Conservation (phyloP, 2,888 invertebrate genomes). For the Tetheella fluctuosa region DNA sequence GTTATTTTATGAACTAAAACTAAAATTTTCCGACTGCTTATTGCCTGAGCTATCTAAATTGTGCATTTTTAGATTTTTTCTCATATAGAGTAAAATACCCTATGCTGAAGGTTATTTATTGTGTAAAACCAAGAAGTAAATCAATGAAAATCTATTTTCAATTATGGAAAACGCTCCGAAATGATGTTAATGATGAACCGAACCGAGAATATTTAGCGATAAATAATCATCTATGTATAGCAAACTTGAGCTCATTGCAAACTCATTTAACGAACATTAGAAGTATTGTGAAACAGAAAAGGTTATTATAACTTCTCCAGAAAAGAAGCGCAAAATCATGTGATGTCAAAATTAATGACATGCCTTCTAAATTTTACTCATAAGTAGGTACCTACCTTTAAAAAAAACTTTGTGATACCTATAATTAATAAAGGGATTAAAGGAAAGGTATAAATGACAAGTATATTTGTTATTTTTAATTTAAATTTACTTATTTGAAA, state of each 20-base stretch:
- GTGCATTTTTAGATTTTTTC: too few species aligned
- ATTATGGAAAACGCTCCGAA: too few species aligned
- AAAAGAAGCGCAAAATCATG: neutral
- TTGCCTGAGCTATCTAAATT: too few species aligned
- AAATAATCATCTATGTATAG: neutral
- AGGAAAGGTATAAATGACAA: too few species aligned
- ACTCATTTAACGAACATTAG: neutral
- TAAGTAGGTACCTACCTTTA: neutral
- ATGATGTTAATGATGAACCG: neutral
- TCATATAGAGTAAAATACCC: too few species aligned
- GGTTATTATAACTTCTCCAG: neutral
- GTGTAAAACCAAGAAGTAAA: too few species aligned
- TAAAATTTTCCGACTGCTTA: too few species aligned
- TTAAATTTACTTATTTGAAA: too few species aligned
- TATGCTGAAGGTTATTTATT: too few species aligned
- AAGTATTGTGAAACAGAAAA: neutral
- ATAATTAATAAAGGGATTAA: neutral
- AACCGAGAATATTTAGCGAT: neutral
- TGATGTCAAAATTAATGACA: constrained; percentile 1
- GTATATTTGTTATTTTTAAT: too few species aligned
- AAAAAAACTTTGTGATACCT: neutral
- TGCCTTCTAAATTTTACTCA: neutral
- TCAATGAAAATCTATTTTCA: too few species aligned
- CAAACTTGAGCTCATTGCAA: neutral
- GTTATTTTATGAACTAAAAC: too few species aligned